Percentiles rank a stretch among this genome's conserved stretches.
phyloP scores from a whole-genome alignment of 2,888 invertebrate genomes.

The Drosophila anomelani region DNA sequence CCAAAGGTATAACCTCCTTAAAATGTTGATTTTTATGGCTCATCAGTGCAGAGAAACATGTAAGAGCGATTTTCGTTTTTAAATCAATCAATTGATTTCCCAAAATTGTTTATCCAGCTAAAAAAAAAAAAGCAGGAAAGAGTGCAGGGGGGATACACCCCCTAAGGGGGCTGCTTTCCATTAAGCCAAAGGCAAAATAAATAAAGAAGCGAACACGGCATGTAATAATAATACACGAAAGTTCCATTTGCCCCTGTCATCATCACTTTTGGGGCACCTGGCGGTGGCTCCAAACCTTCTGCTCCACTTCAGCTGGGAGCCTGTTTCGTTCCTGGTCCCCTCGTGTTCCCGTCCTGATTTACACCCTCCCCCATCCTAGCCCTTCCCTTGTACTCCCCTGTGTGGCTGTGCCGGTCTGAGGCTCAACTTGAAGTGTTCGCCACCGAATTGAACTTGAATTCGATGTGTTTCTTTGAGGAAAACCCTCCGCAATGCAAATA shows the following conservation, averaged over 20 bases:
- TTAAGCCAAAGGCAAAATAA: conserved; percentile 20
- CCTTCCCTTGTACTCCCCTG: background rate
- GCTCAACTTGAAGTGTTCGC: conserved; percentile 29
- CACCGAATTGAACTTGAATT: conserved; percentile 32
- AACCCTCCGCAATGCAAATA: conserved; percentile 30
- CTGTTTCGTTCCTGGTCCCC: background rate
- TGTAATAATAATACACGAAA: conserved; percentile 68
- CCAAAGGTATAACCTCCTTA: background rate
- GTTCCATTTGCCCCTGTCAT: conserved; percentile 69
- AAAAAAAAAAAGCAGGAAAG: background rate
- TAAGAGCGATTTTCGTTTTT: conserved; percentile 1
- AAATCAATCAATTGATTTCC: conserved; percentile 14
- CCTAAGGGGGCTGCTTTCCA: conserved; percentile 9
- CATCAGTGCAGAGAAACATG: no score
- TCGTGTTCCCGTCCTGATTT: background rate
- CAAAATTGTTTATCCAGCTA: conserved; percentile 5
- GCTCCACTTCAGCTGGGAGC: background rate
- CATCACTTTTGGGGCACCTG: conserved; percentile 51
- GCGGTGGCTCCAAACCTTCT: background rate
- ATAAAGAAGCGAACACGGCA: conserved; percentile 28
- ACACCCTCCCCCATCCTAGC: background rate
- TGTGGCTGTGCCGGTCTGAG: conserved; percentile 6
- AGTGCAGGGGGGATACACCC: background rate
- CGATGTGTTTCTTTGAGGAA: conserved; percentile 12
- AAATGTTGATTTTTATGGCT: background rate